Evolutionary conservation across 2,888 invertebrate species (phyloP).

Genomic region (Aethes cnicana): DNA sequence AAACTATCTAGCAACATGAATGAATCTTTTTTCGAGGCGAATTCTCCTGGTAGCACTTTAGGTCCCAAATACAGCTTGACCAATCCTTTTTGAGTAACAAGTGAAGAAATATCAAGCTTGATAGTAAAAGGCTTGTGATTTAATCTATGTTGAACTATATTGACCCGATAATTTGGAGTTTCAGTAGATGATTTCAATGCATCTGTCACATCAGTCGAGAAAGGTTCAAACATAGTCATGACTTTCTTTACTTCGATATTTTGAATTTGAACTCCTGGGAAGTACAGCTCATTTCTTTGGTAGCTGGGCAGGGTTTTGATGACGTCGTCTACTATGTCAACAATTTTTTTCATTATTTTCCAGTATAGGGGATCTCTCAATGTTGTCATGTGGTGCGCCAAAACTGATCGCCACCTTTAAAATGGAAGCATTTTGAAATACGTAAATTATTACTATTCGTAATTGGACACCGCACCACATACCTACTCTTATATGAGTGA

Average conservation of each 20-base stretch:
- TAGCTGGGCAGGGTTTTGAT: slow-evolving; percentile 81
- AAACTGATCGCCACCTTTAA: slow-evolving; percentile 59
- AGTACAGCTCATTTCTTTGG: slow-evolving; percentile 81
- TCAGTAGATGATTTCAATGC: slow-evolving; percentile 65
- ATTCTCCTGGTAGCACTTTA: slow-evolving; percentile 83
- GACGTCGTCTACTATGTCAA: slow-evolving; percentile 80
- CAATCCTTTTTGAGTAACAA: slow-evolving; percentile 81
- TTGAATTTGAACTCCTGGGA: slow-evolving; percentile 84
- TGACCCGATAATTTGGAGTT: slow-evolving; percentile 63
- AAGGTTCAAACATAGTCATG: slow-evolving; percentile 85
- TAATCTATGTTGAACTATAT: slow-evolving; percentile 83
- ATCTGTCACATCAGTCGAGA: slow-evolving; percentile 84
- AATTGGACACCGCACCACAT: too few species aligned
- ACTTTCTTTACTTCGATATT: slow-evolving; percentile 84
- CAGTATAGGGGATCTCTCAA: slow-evolving; percentile 88
- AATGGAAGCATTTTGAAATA: too few species aligned
- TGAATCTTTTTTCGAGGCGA: slow-evolving; percentile 74
- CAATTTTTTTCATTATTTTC: slow-evolving; percentile 84
- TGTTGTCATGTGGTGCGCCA: slow-evolving; percentile 81
- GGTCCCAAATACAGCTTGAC: slow-evolving; percentile 87
- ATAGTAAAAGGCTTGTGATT: slow-evolving; percentile 88
- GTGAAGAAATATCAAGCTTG: slow-evolving; percentile 83
- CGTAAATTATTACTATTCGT: too few species aligned
- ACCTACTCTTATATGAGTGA: too few species aligned
- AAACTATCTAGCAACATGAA: slow-evolving; percentile 84